phyloP scores from a whole-genome alignment of 2,113 vertebrate genomes.

The Condylura cristata region DNA sequence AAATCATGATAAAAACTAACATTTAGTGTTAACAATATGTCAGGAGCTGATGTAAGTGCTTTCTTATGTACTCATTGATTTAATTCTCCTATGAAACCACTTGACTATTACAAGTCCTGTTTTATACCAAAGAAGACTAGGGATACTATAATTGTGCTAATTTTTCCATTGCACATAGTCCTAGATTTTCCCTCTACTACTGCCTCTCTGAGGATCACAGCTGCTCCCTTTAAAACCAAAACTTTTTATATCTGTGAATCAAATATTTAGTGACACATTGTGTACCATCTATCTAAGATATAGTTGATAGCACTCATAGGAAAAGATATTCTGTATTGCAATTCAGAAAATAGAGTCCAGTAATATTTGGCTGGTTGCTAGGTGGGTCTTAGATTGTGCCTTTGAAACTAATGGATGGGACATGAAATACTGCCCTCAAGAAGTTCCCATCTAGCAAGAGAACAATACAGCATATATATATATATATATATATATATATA shows the following conservation, averaged over 20 bases:
- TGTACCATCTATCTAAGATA: neutral
- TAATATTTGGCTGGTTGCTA: neutral
- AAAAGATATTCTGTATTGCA: neutral
- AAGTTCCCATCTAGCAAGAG: neutral
- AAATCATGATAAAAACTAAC: neutral
- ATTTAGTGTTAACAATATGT: neutral
- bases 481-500: neutral
- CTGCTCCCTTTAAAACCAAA: neutral
- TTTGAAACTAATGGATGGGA: neutral
- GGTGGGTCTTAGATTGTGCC: neutral
- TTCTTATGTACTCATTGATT: neutral
- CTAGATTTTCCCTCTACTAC: neutral
- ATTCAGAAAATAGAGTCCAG: neutral
- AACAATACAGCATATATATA: neutral
- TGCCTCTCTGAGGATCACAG: neutral
- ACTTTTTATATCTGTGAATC: neutral
- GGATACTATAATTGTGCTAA: too few relatives aligned
- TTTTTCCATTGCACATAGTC: fast-evolving
- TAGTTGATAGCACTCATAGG: neutral
- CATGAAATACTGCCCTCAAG: neutral
- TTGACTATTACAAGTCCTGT: neutral
- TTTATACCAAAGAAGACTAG: neutral
- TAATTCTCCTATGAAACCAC: neutral
- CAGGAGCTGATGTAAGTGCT: neutral
- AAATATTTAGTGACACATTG: neutral